Evolutionary conservation across 2,888 invertebrate genomes (phyloP).

Genomic region (Endomychus coccineus): DNA sequence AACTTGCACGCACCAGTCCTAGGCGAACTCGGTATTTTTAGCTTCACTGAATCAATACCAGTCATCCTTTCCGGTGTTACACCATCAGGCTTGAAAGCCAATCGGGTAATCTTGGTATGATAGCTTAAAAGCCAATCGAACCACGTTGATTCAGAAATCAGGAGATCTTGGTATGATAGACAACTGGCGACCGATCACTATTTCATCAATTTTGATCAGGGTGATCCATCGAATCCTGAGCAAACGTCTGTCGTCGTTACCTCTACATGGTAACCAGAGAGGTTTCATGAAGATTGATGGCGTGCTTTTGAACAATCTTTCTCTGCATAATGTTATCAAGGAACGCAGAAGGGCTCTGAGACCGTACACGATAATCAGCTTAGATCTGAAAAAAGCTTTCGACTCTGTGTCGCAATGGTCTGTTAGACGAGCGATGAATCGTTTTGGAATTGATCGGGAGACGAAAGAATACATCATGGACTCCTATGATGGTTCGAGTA

Average conservation of each 20-base stretch:
- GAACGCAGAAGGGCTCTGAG: background rate
- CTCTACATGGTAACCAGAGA: constrained; percentile 11
- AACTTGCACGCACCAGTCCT: no score
- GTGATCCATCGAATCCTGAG: constrained; percentile 16
- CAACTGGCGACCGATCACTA: constrained; percentile 21
- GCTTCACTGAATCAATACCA: no score
- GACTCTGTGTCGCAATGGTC: constrained; percentile 16
- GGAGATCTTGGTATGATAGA: constrained; percentile 5
- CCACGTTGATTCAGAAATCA: constrained; percentile 15
- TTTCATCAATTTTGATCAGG: constrained; percentile 15
- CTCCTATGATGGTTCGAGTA: background rate
- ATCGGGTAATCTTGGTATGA: no score
- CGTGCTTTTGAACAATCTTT: constrained; percentile 16
- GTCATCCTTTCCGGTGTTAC: no score
- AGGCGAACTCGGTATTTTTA: no score
- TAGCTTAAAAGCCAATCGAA: no score
- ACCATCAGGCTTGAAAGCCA: no score
- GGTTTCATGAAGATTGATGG: constrained; percentile 19
- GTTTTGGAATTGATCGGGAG: constrained; percentile 8
- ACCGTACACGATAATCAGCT: constrained; percentile 12
- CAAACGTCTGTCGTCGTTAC: constrained; percentile 12
- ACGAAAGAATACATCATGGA: constrained; percentile 2
- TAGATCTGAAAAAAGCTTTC: constrained; percentile 19
- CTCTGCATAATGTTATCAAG: constrained; percentile 11
- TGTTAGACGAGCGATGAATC: constrained; percentile 7